Base-by-base conservation (phyloP, 2,113 vertebrate genomes). In the Eublepharis macularius region DNA sequence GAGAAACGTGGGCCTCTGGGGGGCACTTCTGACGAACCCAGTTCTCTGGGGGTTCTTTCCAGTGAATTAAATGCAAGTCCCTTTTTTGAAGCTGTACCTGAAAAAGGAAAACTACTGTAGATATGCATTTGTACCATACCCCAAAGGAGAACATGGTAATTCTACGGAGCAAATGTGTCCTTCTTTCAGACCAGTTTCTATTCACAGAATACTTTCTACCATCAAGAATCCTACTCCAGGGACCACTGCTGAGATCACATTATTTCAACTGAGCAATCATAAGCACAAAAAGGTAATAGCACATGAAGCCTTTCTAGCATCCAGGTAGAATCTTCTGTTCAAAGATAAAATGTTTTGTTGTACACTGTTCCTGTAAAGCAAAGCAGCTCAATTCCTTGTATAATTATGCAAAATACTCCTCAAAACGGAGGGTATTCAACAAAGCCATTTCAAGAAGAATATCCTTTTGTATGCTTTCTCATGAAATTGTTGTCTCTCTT, bases 211-310 rank as follows among this genome's bases (percentile, higher is more conserved):
- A 76, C 51, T 11, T 84, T 65, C 43, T 89, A 47, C 21, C 84
- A 86, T 65, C 39, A 39, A 65, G 82, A 29, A 17, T 51, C 79
- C 29, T 14, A 72, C 83, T 19, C 1, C 83, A 32, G 86, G 86
- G 51, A 19, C 2, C 81, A 7, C 80, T 76, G 49, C 39, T 51
- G 84, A 75, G 34, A 78, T 12, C 78, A 12, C 45, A 90, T 80
- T 65, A 81, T 60, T 86, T 41, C 43, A 36, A 12, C 36, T 72
- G 88, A 82, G 83, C 88, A 91, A 41, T 76, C 76, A 39, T 87
- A 89, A 84, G 43, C n/a, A 92, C 90, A 88, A 91, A 93, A 89
- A 88, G 86, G 69, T 93, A 86, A 94, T 87, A 87, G 89, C 82
- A 21, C 85, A 91, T 92, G 94, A 47, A 70, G 26, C 60, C 88